Evolutionary conservation across 2,797 vertebrate species (phyloP).

Genomic region (Rhinatrema bivittatum): DNA sequence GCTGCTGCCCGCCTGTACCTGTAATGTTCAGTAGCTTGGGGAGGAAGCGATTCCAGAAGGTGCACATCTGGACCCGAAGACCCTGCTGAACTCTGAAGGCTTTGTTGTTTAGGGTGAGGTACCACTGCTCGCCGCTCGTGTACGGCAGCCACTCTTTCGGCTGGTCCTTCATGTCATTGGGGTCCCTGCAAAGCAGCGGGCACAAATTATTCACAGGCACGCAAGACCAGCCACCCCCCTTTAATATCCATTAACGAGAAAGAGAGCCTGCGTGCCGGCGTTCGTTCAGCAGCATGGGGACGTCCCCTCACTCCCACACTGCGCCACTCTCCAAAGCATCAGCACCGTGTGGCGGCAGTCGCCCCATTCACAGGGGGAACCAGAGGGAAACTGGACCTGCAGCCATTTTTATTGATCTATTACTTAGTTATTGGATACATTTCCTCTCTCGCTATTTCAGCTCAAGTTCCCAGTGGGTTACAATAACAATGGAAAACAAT

Average conservation of each 20-base stretch:
- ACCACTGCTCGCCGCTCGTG: constrained; percentile 65
- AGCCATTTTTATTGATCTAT: too few relatives aligned
- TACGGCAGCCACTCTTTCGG: constrained; percentile 71
- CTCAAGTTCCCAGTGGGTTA: too few relatives aligned
- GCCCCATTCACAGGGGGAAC: too few relatives aligned
- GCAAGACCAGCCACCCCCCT: too few relatives aligned
- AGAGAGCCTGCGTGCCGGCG: not conserved
- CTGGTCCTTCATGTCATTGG: constrained; percentile 56
- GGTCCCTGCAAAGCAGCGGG: constrained; percentile 56
- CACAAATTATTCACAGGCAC: not conserved
- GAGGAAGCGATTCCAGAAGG: constrained; percentile 86
- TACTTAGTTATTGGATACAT: too few relatives aligned
- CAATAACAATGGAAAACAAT: too few relatives aligned
- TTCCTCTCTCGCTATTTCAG: too few relatives aligned
- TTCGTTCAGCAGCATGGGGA: not conserved
- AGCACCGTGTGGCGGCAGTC: not conserved
- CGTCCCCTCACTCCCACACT: not conserved
- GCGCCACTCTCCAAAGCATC: not conserved
- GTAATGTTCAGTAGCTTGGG: constrained; percentile 85
- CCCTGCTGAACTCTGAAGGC: constrained; percentile 67
- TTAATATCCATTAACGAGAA: too few relatives aligned
- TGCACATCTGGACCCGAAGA: constrained; percentile 72
- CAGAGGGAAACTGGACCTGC: too few relatives aligned
- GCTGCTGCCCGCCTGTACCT: constrained; percentile 51
- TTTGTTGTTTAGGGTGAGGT: constrained; percentile 68